phyloP scores from a whole-genome alignment of 2,888 invertebrate genomes.

The Ferdinandea cuprea region DNA sequence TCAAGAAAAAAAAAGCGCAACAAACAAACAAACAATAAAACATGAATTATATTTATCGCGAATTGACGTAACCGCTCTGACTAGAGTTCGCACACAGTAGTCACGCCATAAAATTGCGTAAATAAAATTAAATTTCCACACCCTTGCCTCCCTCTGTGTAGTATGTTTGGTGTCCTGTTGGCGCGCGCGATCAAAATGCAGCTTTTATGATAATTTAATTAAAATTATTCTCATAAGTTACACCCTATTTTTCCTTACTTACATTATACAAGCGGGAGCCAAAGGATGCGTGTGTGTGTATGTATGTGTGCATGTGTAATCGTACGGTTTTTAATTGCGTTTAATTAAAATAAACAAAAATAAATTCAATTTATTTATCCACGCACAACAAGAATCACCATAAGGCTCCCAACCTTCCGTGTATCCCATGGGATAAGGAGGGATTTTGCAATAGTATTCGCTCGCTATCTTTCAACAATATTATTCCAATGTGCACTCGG shows the following conservation, averaged over 20 bases:
- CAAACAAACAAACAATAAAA: conserved; percentile 21
- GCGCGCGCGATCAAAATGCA: background rate
- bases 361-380: conserved; percentile 62
- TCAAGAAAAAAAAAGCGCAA: conserved; percentile 49
- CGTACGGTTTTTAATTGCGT: conserved; percentile 68
- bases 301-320: background rate
- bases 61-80: conserved; percentile 16
- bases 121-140: background rate
- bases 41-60: conserved; percentile 21
- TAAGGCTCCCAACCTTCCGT: background rate
- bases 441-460: background rate
- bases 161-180: background rate
- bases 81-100: background rate
- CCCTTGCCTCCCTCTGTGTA: too few relatives aligned
- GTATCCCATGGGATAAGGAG: conserved; percentile 1
- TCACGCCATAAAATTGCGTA: background rate
- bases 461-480: background rate
- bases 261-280: background rate
- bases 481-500: background rate
- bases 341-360: conserved; percentile 64
- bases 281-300: too few relatives aligned
- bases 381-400: conserved; percentile 34
- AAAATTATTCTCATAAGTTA: conserved; percentile 33
- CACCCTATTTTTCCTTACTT: conserved; percentile 10
- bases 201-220: conserved; percentile 35